Conservation (phyloP, 2,888 invertebrate species). For the Acheta domesticus region DNA sequence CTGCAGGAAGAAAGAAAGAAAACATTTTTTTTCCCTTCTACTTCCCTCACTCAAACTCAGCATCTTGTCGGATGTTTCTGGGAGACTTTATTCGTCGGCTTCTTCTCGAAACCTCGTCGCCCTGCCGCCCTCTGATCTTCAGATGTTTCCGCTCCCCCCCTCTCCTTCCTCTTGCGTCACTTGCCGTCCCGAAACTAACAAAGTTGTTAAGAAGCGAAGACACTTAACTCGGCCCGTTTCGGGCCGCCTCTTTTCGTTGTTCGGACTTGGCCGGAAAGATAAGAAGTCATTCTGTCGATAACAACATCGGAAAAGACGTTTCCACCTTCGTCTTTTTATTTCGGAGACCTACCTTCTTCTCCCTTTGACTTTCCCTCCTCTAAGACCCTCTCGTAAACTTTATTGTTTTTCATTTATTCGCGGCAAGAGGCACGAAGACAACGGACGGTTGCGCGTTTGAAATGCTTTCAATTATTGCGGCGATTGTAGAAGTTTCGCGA, state of each 20-base stretch:
- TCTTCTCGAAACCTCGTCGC: neutral
- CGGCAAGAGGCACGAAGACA: neutral
- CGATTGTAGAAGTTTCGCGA: neutral
- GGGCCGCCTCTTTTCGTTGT: neutral
- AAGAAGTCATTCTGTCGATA: conserved; percentile 3
- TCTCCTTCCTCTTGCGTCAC: neutral
- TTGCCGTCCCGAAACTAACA: neutral
- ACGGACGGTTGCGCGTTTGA: neutral
- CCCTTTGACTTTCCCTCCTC: no score
- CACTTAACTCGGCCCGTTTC: neutral
- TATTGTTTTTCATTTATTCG: neutral
- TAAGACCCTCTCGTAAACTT: neutral
- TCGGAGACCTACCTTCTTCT: no score
- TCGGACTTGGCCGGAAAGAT: neutral
- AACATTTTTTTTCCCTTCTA: no score
- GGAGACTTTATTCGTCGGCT: no score
- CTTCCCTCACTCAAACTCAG: no score
- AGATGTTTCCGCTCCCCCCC: neutral
- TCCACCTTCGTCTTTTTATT: neutral
- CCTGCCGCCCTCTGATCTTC: neutral
- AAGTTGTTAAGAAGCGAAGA: conserved; percentile 7
- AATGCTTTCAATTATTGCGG: conserved; percentile 9
- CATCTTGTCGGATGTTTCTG: no score
- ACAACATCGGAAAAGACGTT: neutral
- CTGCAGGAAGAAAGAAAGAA: no score